Base-by-base conservation (phyloP, 2,888 invertebrate species). In the Nemapogon koenigi region DNA sequence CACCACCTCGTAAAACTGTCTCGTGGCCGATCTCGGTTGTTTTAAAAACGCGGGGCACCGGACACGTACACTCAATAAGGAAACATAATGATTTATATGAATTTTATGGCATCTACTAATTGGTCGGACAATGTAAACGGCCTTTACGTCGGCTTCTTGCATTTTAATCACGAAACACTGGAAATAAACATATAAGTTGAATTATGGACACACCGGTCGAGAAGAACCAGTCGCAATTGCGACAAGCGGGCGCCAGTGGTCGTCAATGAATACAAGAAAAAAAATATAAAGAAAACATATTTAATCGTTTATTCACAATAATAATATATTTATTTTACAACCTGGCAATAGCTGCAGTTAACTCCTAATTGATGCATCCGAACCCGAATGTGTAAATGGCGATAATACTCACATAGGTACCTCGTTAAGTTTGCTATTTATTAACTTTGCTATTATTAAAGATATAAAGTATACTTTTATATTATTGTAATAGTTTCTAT, bases 181-280 rank as follows among this genome's bases (percentile, higher is more conserved):
- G 60, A 64, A 64, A 67, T 67, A 66, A 65, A 64, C 59, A 62
- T 62, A 47, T 45, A 49, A 48, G 60, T 64, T 62, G 60, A 64
- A 61, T 60, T 67, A 70, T 68, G 65, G 63, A 53, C 62, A 58
- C 60, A 66, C 59, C 59, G 64, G 70, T 71, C 73, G 57, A 70
- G 69, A 71, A 67, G 68, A 72, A 72, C 75, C 71, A 73, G 73
- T 73, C 68, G 68, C 65, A 64, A 67, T 61, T 65, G 71, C 75
- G 71, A 62, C 71, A 62, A 61, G 58, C 59, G 55, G 75, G 71
- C 73, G 72, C 72, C 14, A 17, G n/a, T 16, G 27, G 29, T 18
- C 28, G 62, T 70, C 71, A 71, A 72, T 70, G 69, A 62, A 68
- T 22, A 22, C 22, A 8, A 6, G 22, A 22, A 22, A 7, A 22